Evolutionary conservation across 2,888 invertebrate species (phyloP), one percentile per base, ranked within the genome.

Genomic region (Bursaphelenchus okinawaensis): DNA sequence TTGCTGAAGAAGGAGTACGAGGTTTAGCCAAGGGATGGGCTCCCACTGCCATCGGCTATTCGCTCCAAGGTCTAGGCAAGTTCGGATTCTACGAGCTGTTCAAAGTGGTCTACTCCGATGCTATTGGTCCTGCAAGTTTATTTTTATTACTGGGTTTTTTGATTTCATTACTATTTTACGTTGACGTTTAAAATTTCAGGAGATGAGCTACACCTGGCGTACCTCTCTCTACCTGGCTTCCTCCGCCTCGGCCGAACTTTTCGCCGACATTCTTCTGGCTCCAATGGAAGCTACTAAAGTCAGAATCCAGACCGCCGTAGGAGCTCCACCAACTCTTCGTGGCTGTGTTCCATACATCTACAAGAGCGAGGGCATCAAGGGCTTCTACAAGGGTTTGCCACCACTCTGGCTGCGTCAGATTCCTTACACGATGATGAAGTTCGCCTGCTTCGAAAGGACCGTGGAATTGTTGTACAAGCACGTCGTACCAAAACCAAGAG

Each of bases 401-500:
- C 96, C 96, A 52, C 87, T 95, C 70, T 96, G 95, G 95, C 89
- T 91, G 85, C 86, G 95, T 77, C 96, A 96, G 87, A 96, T 98
- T 69, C 96, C 96, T 0, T 96, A 96, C 88, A 96, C 96, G 75
- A 98, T 98, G 96, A 96, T 98, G 95, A 98, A 96, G 87, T 96
- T 96, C 84, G 92, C 95, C 74, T 95, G 93, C 87, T 98, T 96
- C 85, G 96, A 98, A 85, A 89, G 91, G 83, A 96, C 96, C 16
- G 88, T 96, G 40, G 96, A 96, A 83, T 86, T 92, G 66, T 85
- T 98, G 51, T 96, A 96, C 87, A 88, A 89, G 88, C 81, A 83
- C 77, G 92, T 93, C 67, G 94, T 95, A 63, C 96, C 95, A 52
- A 96, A 94, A 85, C 94, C 94, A 64, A 88, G 95, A 75, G 88